These are phyloP conservation scores for Tapirus terrestris DNA, from an alignment of 2,113 vertebrate species.

Conservation along the genomic window DNA sequence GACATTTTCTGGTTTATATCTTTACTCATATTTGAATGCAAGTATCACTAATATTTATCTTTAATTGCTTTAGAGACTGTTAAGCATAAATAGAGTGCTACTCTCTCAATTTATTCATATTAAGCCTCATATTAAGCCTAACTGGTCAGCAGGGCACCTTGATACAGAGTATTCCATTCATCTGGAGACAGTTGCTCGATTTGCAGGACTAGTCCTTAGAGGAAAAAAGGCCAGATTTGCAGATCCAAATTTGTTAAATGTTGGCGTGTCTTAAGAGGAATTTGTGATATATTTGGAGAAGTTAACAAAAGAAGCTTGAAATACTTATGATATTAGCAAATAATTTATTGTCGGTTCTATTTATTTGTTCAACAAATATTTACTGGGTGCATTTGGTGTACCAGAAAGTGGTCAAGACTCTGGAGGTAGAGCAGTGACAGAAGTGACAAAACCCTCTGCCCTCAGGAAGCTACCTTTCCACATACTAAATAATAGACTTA, in stretches of 20 bases:
- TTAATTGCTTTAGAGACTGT: neutral
- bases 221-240: neutral
- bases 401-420: neutral
- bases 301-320: neutral
- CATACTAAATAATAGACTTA: neutral
- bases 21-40: neutral
- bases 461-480: neutral
- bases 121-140: neutral
- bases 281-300: neutral
- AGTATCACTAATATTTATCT: neutral
- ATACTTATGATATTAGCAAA: neutral
- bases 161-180: neutral
- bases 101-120: neutral
- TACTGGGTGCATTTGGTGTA: neutral
- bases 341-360: neutral
- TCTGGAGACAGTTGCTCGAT: neutral
- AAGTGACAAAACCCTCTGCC: neutral
- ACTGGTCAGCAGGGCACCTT: neutral
- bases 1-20: neutral
- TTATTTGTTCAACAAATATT: neutral
- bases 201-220: neutral
- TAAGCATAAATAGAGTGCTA: neutral
- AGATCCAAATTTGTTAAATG: neutral
- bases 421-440: neutral
- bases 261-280: neutral